These are phyloP conservation scores for Plebejus anna DNA, from an alignment of 2,888 invertebrate genomes.

Conservation along the genomic window DNA sequence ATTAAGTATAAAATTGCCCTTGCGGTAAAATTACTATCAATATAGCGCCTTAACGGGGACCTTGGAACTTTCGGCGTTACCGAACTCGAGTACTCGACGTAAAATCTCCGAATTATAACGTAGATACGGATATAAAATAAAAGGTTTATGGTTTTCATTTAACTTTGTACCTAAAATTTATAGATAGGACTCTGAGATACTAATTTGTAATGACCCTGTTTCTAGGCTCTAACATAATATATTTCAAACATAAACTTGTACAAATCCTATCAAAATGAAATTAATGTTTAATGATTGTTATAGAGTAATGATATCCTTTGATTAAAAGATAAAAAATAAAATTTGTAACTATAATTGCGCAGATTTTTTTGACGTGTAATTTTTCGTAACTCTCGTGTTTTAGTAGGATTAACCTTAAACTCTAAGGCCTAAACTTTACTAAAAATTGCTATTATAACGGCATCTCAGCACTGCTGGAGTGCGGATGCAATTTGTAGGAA, in stretches of 20 bases:
- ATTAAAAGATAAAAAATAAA: too few species aligned
- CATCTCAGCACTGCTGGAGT: not conserved
- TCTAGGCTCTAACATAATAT: not conserved
- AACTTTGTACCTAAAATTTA: slow-evolving; percentile 8
- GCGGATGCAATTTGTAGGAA: slow-evolving; percentile 15
- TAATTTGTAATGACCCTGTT: not conserved
- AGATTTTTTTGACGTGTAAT: too few species aligned
- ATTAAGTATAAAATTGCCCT: too few species aligned
- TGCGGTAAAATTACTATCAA: too few species aligned
- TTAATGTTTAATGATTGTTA: not conserved
- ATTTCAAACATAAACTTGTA: not conserved
- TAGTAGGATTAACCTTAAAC: not conserved
- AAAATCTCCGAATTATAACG: slow-evolving; percentile 5
- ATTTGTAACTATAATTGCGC: too few species aligned
- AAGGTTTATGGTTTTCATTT: slow-evolving; percentile 17
- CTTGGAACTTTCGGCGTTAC: not conserved
- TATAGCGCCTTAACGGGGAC: too few species aligned
- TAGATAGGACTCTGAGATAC: not conserved
- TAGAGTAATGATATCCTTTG: too few species aligned
- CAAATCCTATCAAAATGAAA: not conserved
- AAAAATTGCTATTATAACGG: not conserved
- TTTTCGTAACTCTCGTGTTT: too few species aligned
- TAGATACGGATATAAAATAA: not conserved
- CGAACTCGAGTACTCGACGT: not conserved
- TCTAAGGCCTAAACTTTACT: not conserved